Percentiles rank a stretch among this genome's conserved stretches.
Evolutionary conservation across 92 coral and sea anemone genomes (phyloP).

Genomic region (Epizoanthus rinbou): DNA sequence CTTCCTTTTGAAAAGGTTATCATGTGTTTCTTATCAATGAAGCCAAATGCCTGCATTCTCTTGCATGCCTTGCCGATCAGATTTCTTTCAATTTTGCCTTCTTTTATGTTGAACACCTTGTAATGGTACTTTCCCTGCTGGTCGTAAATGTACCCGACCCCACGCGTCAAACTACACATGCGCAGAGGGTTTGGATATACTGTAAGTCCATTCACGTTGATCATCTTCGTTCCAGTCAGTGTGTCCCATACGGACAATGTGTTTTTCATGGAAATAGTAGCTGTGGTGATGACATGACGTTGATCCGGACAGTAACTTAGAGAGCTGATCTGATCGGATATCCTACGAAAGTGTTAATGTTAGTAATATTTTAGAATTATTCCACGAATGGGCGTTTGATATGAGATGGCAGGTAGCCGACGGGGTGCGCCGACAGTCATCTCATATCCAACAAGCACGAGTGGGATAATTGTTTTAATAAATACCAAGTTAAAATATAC

Average conservation of each 20-base stretch:
- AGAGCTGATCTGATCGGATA: constrained; percentile 80
- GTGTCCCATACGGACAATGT: constrained; percentile 81
- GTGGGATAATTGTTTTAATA: no score
- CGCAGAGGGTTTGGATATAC: constrained; percentile 78
- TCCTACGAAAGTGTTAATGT: constrained; percentile 20
- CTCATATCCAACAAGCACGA: no score
- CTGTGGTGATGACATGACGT: constrained; percentile 74
- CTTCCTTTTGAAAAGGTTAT: constrained; percentile 90
- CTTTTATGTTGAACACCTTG: constrained; percentile 75
- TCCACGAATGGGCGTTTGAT: no score
- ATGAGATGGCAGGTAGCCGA: no score
- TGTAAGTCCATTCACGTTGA: constrained; percentile 49
- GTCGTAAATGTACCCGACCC: constrained; percentile 83
- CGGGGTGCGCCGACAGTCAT: no score
- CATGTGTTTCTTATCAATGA: constrained; percentile 75
- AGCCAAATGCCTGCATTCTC: constrained; percentile 88
- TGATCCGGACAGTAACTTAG: constrained; percentile 70
- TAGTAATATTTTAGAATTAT: no score
- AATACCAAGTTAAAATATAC: no score
- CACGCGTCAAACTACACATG: constrained; percentile 72
- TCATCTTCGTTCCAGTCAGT: constrained; percentile 67
- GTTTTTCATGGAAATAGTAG: constrained; percentile 64
- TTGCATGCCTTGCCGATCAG: constrained; percentile 92
- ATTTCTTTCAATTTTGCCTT: constrained; percentile 77
- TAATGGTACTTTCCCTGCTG: constrained; percentile 73